Evolutionary conservation across 2,797 vertebrate genomes (phyloP).

Genomic region (Chaenodraco wilsoni): DNA sequence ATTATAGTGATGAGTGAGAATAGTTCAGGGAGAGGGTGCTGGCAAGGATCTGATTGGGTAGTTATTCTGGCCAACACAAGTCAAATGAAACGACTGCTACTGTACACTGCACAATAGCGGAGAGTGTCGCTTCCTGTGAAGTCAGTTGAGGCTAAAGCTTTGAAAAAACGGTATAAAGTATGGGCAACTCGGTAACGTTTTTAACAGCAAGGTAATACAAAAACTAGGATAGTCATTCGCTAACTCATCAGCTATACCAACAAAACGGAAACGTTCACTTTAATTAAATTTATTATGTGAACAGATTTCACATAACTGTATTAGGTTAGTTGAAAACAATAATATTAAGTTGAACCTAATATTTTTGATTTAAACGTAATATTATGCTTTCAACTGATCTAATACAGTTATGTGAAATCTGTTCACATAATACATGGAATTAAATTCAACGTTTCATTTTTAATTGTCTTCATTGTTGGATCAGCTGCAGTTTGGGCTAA

Average conservation of each 20-base stretch:
- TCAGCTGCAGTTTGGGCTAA: slow-evolving; percentile 32
- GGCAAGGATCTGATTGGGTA: slow-evolving; percentile 74
- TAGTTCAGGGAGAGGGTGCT: slow-evolving; percentile 75
- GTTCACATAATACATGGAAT: too few relatives aligned
- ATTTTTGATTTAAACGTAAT: too few relatives aligned
- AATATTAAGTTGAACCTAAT: too few relatives aligned
- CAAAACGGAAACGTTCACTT: too few relatives aligned
- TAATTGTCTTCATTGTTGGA: slow-evolving; percentile 10
- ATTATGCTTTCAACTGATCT: too few relatives aligned
- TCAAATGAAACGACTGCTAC: slow-evolving; percentile 64
- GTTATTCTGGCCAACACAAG: slow-evolving; percentile 64
- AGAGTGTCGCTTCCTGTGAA: slow-evolving; percentile 22
- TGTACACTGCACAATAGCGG: slow-evolving; percentile 56
- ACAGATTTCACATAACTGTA: too few relatives aligned
- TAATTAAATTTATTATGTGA: too few relatives aligned
- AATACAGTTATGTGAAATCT: too few relatives aligned
- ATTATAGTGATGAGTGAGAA: slow-evolving; percentile 80
- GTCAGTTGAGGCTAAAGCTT: slow-evolving; percentile 25
- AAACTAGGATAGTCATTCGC: background rate
- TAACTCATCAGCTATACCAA: background rate
- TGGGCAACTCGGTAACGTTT: slow-evolving; percentile 15
- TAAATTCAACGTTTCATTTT: too few relatives aligned
- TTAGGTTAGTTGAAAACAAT: too few relatives aligned
- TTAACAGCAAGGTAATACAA: background rate
- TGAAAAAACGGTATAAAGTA: slow-evolving; percentile 14